Evolutionary conservation across 1,140 invertebrate species (phyloP).

Genomic region (Cecropterus lyciades): DNA sequence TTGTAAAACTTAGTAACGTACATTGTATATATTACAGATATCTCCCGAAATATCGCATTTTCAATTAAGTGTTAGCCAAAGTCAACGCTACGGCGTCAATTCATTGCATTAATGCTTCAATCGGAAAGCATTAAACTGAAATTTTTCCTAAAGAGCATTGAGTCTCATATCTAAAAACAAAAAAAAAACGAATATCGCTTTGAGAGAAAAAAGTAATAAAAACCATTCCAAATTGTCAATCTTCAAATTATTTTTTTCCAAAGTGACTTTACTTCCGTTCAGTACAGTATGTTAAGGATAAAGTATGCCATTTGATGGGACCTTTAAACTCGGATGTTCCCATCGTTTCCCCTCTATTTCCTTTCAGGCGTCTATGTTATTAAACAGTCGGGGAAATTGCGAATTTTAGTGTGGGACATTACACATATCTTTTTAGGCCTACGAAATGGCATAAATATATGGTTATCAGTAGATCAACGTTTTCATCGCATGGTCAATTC

Average conservation of each 20-base stretch:
- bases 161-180: background rate
- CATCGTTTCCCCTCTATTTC: slow-evolving; percentile 16
- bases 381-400: slow-evolving; percentile 23
- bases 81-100: no score
- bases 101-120: no score
- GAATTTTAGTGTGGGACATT: slow-evolving; percentile 18
- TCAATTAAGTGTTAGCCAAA: no score
- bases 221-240: slow-evolving; percentile 4
- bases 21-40: no score
- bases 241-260: slow-evolving; percentile 6
- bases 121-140: no score
- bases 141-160: background rate
- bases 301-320: background rate
- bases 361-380: slow-evolving; percentile 4
- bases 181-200: background rate
- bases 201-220: background rate
- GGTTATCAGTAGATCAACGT: background rate
- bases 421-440: background rate
- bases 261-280: background rate
- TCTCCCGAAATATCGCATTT: no score
- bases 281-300: background rate
- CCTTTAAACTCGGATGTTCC: slow-evolving; percentile 3
- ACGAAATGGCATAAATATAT: background rate
- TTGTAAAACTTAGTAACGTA: no score
- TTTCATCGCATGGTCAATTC: no score